These are phyloP conservation scores for Hippocampus guttulatus DNA, from an alignment of 2,113 vertebrate genomes.

Conservation along the genomic window DNA sequence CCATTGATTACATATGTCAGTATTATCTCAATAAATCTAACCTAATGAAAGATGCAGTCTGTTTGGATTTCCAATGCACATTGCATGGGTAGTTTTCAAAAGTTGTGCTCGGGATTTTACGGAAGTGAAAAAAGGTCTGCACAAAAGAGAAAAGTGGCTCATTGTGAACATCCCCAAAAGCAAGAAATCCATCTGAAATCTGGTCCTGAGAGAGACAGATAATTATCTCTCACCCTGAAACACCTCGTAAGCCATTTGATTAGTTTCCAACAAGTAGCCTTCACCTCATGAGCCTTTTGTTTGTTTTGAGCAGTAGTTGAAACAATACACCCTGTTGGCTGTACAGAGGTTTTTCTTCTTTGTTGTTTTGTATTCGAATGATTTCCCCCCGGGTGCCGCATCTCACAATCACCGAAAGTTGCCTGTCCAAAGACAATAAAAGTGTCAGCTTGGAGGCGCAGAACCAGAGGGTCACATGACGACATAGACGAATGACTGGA, in stretches of 20 bases:
- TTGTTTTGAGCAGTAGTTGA: slow-evolving; percentile 12
- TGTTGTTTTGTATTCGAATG: slow-evolving; percentile 9
- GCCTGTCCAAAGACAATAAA: slow-evolving; percentile 33
- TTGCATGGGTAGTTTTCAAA: neutral
- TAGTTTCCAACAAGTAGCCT: slow-evolving; percentile 20
- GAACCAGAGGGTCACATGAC: neutral
- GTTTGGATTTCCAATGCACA: slow-evolving; percentile 18
- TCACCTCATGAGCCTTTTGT: slow-evolving; percentile 13
- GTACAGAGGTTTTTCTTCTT: slow-evolving; percentile 2
- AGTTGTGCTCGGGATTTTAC: neutral
- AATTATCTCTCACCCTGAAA: slow-evolving; percentile 29
- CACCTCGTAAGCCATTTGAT: slow-evolving; percentile 26
- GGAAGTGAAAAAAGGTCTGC: neutral
- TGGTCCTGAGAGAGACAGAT: slow-evolving; percentile 24
- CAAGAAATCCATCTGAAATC: slow-evolving; percentile 28
- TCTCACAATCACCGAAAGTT: slow-evolving; percentile 32
- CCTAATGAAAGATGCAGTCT: slow-evolving; percentile 56
- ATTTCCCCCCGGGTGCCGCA: slow-evolving; percentile 13
- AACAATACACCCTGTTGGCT: slow-evolving; percentile 13
- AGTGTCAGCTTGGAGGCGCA: neutral
- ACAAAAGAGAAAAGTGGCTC: neutral
- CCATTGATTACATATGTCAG: slow-evolving; percentile 73
- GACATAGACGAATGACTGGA: neutral
- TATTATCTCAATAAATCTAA: slow-evolving; percentile 81
- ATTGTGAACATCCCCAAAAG: neutral